Conservation (phyloP, 2,797 vertebrate genomes). For the Benthosema pterotum region DNA sequence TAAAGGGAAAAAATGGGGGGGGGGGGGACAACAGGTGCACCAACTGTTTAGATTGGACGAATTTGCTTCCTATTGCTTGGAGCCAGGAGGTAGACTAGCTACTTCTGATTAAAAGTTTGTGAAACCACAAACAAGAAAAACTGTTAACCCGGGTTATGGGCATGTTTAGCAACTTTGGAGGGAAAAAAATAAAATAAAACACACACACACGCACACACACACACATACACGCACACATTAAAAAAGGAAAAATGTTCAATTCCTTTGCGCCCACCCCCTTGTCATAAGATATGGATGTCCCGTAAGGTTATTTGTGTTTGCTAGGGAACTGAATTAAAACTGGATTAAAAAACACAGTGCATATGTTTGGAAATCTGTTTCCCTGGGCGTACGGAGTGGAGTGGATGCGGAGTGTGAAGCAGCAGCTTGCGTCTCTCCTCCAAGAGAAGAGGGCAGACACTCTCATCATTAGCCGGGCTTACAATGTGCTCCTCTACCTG, state of each 20-base stretch:
- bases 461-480: conserved; percentile 84
- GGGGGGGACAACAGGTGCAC: conserved; percentile 58
- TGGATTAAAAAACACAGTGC: conserved; percentile 84
- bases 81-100: conserved; percentile 41
- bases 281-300: conserved; percentile 82
- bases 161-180: conserved; percentile 71
- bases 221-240: too few species aligned
- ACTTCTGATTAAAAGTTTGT: conserved; percentile 71
- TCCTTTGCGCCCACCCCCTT: conserved; percentile 82
- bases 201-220: too few species aligned
- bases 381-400: conserved; percentile 81
- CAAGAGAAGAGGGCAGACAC: conserved; percentile 82
- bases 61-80: conserved; percentile 59
- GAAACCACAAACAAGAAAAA: conserved; percentile 70
- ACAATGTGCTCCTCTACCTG: conserved; percentile 83
- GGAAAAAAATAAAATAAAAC: conserved; percentile 58
- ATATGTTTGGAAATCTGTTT: conserved; percentile 88
- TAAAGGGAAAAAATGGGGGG: conserved; percentile 43
- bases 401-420: conserved; percentile 76
- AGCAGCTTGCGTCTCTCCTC: conserved; percentile 81
- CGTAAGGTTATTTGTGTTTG: conserved; percentile 84
- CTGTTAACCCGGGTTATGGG: conserved; percentile 74
- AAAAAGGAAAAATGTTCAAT: conserved; percentile 74
- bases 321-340: conserved; percentile 82
- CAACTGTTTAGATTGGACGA: conserved; percentile 54